A percentile compares a stretch with the other conserved stretches of the same genome.
Evolutionary conservation across 2,888 invertebrate genomes (phyloP).

Genomic region (Buathra laborator): DNA sequence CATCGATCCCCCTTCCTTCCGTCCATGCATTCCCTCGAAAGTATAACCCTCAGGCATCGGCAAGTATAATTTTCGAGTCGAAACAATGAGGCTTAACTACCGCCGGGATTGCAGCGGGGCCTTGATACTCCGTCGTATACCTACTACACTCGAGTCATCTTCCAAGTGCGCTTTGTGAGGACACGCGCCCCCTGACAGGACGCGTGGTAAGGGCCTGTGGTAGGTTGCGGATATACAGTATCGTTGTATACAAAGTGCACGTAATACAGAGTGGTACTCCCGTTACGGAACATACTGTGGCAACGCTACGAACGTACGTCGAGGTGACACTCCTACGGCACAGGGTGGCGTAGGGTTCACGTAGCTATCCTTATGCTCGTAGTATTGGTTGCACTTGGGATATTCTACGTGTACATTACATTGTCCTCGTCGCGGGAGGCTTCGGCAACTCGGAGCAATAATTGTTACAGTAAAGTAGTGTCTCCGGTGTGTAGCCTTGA

Average conservation of each 20-base stretch:
- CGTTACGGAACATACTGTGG: constrained; percentile 9
- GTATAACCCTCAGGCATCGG: constrained; percentile 49
- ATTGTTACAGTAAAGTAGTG: constrained; percentile 35
- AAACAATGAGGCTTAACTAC: constrained; percentile 83
- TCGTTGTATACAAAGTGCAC: constrained; percentile 6
- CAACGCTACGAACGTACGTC: constrained; percentile 4
- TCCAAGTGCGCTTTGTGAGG: constrained; percentile 83
- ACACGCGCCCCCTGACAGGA: constrained; percentile 81
- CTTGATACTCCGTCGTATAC: constrained; percentile 56
- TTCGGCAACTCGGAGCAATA: constrained; percentile 34
- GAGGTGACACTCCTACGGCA: background rate
- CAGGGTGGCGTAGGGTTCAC: constrained; percentile 8
- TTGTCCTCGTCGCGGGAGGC: constrained; percentile 28
- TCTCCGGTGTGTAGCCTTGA: constrained; percentile 41
- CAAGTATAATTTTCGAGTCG: constrained; percentile 72
- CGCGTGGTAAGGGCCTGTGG: constrained; percentile 74
- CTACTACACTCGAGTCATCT: constrained; percentile 81
- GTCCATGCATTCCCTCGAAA: constrained; percentile 15
- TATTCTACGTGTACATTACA: background rate
- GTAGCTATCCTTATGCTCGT: background rate
- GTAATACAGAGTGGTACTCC: constrained; percentile 4
- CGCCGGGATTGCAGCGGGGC: constrained; percentile 66
- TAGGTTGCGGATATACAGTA: constrained; percentile 74
- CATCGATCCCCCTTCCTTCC: constrained; percentile 40
- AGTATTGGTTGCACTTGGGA: background rate